A percentile compares a stretch with the other conserved stretches of the same genome.
Conservation (phyloP, 2,888 invertebrate genomes). For the Melangyna quadrimaculata region DNA sequence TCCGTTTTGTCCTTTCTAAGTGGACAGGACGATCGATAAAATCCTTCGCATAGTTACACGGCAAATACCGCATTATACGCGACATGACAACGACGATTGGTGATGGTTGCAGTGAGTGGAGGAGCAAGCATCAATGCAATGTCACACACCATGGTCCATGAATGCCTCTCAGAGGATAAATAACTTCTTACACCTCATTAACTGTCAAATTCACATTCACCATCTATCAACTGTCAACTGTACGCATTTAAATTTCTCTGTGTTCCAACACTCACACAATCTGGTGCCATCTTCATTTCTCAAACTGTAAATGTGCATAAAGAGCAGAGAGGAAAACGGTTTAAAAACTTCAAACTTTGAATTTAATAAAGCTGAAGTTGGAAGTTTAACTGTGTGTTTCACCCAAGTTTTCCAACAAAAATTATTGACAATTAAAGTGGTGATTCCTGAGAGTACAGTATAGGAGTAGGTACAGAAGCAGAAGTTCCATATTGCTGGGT, state of each 20-base stretch:
- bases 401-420: conserved; percentile 13
- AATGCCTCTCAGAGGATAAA: background rate
- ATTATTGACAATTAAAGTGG: conserved; percentile 61
- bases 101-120: conserved; percentile 20
- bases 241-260: background rate
- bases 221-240: conserved; percentile 28
- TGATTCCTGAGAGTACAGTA: background rate
- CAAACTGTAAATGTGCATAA: conserved; percentile 24
- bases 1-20: background rate
- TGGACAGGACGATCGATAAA: conserved; percentile 20
- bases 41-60: background rate
- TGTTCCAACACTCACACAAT: no score
- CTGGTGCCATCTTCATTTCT: background rate
- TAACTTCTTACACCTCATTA: conserved; percentile 42
- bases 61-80: background rate
- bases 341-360: conserved; percentile 33
- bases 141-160: conserved; percentile 14
- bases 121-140: background rate
- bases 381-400: conserved; percentile 1
- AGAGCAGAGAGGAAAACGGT: background rate
- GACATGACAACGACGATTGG: background rate
- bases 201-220: conserved; percentile 40
- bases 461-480: no score
- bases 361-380: conserved; percentile 40
- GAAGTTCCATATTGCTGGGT: background rate